Conservation (phyloP, 37 sponge, comb jelly and placozoan species). For the Corticium candelabrum region DNA sequence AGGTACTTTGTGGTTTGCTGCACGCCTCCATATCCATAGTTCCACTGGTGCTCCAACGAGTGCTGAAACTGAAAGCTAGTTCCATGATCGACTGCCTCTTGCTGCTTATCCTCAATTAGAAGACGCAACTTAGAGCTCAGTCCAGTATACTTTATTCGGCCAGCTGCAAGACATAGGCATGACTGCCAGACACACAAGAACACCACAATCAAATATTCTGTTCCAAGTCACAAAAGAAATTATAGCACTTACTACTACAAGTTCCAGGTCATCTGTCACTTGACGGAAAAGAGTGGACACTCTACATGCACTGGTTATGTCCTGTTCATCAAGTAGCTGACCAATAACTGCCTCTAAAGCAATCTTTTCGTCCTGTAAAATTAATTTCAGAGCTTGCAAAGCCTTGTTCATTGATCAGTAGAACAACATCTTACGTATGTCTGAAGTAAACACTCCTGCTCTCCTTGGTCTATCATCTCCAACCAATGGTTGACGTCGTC, state of each 20-base stretch:
- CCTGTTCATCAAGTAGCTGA: background rate
- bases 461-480: too few species aligned
- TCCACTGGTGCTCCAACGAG: background rate
- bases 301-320: background rate
- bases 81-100: too few species aligned
- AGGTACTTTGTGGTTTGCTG: background rate
- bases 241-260: background rate
- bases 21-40: background rate
- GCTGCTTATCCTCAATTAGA: background rate
- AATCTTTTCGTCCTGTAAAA: background rate
- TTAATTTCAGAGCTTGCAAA: too few species aligned
- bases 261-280: background rate
- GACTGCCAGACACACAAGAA: too few species aligned
- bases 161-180: background rate
- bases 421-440: too few species aligned
- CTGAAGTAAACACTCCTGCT: too few species aligned
- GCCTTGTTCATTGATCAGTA: too few species aligned
- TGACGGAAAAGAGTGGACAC: background rate
- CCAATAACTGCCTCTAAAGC: background rate
- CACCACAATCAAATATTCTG: background rate
- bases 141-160: background rate
- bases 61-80: too few species aligned
- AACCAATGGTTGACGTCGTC: too few species aligned
- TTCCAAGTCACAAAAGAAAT: background rate
- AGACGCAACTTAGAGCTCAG: background rate